These are phyloP conservation scores for Grus americana DNA, from an alignment of 2,113 vertebrate species.

Conservation along the genomic window DNA sequence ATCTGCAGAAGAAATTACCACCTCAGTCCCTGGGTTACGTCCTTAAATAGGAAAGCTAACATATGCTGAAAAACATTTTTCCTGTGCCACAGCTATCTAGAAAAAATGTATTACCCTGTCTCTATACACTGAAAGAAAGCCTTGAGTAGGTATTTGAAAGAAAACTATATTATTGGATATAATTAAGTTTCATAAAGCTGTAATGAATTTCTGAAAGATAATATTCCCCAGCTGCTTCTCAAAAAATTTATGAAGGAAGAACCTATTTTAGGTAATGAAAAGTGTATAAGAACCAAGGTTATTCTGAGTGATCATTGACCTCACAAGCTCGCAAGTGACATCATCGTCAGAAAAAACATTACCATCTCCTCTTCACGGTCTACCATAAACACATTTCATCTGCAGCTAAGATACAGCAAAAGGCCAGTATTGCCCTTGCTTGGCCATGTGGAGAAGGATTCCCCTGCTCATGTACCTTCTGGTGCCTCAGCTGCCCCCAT, in stretches of 20 bases:
- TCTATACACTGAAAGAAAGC: background rate
- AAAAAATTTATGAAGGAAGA: slow-evolving; percentile 31
- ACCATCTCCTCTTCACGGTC: background rate
- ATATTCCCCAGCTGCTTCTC: slow-evolving; percentile 2
- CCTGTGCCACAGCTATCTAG: background rate
- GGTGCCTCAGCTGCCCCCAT: background rate
- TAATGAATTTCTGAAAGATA: slow-evolving; percentile 32
- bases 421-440: background rate
- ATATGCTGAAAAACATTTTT: background rate
- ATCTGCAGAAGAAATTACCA: background rate
- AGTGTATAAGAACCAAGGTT: background rate
- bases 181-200: slow-evolving; percentile 61
- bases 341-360: background rate
- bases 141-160: background rate
- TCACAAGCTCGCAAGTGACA: background rate
- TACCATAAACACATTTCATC: background rate
- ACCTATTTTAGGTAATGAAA: background rate
- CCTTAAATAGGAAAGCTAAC: background rate
- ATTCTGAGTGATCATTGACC: background rate
- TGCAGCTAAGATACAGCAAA: slow-evolving; percentile 2
- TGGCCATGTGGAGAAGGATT: background rate
- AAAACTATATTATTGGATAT: background rate
- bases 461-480: background rate
- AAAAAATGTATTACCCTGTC: background rate
- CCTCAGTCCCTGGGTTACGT: background rate